Evolutionary conservation across 2,888 invertebrate genomes (phyloP).

Genomic region (Cephus pygmeus): DNA sequence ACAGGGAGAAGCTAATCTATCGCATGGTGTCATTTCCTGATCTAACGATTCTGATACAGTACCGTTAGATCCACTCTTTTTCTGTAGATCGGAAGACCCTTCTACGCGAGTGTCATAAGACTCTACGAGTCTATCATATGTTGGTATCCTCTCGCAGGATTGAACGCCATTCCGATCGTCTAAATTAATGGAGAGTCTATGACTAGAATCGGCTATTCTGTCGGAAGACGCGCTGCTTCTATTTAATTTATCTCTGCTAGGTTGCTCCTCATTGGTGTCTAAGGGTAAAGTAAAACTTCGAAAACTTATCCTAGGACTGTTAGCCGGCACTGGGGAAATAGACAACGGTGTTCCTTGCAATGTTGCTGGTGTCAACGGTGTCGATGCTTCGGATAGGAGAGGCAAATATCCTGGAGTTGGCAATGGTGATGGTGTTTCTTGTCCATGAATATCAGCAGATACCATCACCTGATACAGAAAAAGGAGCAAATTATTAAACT

Average conservation of each 20-base stretch:
- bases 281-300: constrained; percentile 61
- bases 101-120: constrained; percentile 31
- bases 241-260: constrained; percentile 40
- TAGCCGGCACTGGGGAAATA: constrained; percentile 53
- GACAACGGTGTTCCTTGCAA: constrained; percentile 55
- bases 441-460: constrained; percentile 64
- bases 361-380: constrained; percentile 58
- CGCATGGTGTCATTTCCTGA: constrained; percentile 56
- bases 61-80: constrained; percentile 26
- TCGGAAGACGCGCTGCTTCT: constrained; percentile 48
- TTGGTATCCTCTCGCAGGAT: constrained; percentile 48
- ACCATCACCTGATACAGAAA: constrained; percentile 58
- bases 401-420: constrained; percentile 62
- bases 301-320: constrained; percentile 63
- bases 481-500: not conserved
- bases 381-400: constrained; percentile 59
- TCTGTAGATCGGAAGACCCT: constrained; percentile 30
- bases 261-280: constrained; percentile 51
- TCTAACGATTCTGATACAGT: constrained; percentile 40
- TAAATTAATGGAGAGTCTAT: constrained; percentile 52
- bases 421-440: constrained; percentile 61
- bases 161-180: constrained; percentile 43
- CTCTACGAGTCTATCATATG: constrained; percentile 40
- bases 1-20: constrained; percentile 43
- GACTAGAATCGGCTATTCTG: constrained; percentile 54